Evolutionary conservation across 1,140 invertebrate species (phyloP).

Genomic region (Drosophila hydei): DNA sequence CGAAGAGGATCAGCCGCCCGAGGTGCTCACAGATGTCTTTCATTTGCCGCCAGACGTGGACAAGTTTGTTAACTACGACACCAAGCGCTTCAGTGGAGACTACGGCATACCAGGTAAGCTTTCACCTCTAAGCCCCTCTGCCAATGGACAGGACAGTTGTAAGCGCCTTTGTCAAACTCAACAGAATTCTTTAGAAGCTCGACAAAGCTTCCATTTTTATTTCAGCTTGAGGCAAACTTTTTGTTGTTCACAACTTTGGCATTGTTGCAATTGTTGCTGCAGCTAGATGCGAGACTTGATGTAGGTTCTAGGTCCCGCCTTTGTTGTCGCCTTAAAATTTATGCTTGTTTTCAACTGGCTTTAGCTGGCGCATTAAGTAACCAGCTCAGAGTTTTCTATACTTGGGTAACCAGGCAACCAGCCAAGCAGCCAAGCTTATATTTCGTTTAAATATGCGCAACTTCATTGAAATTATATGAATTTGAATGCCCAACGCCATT

Average conservation of each 20-base stretch:
- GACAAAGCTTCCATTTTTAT: constrained; percentile 51
- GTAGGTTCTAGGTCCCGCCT: constrained; percentile 15
- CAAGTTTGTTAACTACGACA: constrained; percentile 87
- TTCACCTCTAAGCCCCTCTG: constrained; percentile 5
- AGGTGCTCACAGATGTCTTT: constrained; percentile 89
- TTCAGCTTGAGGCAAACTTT: constrained; percentile 55
- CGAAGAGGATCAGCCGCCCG: constrained; percentile 88
- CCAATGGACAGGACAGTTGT: constrained; percentile 32
- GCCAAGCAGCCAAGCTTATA: constrained; percentile 32
- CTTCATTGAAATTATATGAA: constrained; percentile 69
- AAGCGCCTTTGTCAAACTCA: constrained; percentile 6
- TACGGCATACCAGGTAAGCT: constrained; percentile 88
- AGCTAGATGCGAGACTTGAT: neutral
- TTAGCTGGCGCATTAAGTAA: constrained; percentile 55
- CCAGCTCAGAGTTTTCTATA: constrained; percentile 44
- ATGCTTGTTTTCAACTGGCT: constrained; percentile 72
- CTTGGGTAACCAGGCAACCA: constrained; percentile 23
- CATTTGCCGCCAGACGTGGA: constrained; percentile 89
- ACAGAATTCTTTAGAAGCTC: constrained; percentile 37
- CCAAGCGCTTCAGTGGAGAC: constrained; percentile 88
- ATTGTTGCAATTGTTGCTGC: constrained; percentile 25
- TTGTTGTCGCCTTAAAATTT: constrained; percentile 55
- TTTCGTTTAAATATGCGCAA: constrained; percentile 67
- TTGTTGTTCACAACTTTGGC: constrained; percentile 56
- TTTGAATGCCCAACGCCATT: constrained; percentile 2